Evolutionary conservation across 2,113 vertebrate genomes (phyloP).

Genomic region (Pungitius pungitius): DNA sequence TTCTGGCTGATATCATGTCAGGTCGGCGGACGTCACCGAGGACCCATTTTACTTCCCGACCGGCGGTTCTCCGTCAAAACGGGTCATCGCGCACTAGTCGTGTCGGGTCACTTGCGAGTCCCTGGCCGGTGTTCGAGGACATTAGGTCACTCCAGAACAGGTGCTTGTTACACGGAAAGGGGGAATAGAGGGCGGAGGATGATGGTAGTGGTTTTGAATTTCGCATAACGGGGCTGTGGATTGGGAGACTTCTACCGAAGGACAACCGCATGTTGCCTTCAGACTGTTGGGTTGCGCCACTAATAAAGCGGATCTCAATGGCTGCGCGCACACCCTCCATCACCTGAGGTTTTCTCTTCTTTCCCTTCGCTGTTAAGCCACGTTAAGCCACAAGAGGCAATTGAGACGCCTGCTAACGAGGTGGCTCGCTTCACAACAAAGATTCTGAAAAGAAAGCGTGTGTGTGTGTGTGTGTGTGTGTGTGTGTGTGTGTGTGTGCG

Average conservation of each 20-base stretch:
- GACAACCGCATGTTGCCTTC: neutral
- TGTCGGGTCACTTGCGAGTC: constrained; percentile 11
- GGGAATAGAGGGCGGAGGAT: neutral
- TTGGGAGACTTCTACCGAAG: neutral
- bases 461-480: neutral
- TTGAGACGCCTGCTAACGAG: no score
- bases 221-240: no score
- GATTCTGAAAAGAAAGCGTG: neutral
- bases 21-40: constrained; percentile 13
- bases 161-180: constrained; percentile 17
- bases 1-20: constrained; percentile 13
- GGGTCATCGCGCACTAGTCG: constrained; percentile 11
- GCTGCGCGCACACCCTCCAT: neutral
- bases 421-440: constrained; percentile 6
- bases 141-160: constrained; percentile 40
- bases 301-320: neutral
- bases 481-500: neutral
- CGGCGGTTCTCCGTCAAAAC: neutral
- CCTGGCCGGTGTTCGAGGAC: constrained; percentile 11
- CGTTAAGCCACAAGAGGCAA: no score
- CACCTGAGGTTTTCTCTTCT: no score
- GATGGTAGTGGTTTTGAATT: constrained; percentile 43
- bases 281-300: neutral
- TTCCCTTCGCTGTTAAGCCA: no score
- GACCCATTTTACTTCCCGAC: neutral